phyloP scores from a whole-genome alignment of 2,888 invertebrate species.

The Lasioglossum leucozonium region DNA sequence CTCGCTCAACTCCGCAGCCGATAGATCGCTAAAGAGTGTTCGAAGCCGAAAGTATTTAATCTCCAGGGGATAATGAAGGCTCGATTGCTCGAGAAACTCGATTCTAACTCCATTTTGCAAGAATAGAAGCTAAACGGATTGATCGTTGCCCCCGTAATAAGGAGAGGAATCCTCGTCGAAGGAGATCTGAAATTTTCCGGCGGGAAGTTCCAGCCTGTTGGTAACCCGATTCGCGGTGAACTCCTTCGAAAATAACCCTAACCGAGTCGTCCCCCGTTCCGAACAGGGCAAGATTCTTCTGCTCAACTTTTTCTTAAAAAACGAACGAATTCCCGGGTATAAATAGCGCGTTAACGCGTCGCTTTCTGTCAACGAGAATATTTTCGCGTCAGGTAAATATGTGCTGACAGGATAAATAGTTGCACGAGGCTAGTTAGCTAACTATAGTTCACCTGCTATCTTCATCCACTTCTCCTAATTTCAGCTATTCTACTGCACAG shows the following conservation, averaged over 20 bases:
- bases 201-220: neutral
- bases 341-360: constrained; percentile 1
- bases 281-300: neutral
- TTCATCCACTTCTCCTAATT: neutral
- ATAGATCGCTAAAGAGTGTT: neutral
- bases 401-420: neutral
- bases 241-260: neutral
- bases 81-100: neutral
- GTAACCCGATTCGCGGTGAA: neutral
- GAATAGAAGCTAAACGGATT: neutral
- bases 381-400: constrained; percentile 3
- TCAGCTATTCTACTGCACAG: neutral
- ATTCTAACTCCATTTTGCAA: neutral
- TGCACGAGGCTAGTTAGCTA: neutral
- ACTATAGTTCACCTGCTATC: neutral
- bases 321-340: neutral
- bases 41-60: neutral
- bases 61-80: neutral
- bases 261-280: neutral
- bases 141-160: neutral
- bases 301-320: neutral
- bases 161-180: neutral
- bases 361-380: constrained; percentile 2
- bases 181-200: neutral
- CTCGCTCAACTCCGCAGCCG: neutral